These are phyloP conservation scores for Phenacoccus solenopsis DNA, from an alignment of 1,140 invertebrate species.

Conservation along the genomic window DNA sequence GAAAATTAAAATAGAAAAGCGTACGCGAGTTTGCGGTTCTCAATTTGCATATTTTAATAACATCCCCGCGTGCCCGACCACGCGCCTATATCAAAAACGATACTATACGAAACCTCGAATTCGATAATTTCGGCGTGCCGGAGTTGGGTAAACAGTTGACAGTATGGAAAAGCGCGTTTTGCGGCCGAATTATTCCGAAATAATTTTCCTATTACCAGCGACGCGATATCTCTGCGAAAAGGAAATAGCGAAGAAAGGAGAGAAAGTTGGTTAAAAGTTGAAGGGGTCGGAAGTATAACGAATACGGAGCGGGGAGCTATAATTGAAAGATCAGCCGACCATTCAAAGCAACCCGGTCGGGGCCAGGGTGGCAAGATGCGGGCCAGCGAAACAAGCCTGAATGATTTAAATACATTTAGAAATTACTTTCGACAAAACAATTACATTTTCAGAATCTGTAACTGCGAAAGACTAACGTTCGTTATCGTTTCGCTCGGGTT, in stretches of 20 bases:
- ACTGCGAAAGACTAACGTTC: conserved; percentile 16
- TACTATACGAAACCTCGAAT: background rate
- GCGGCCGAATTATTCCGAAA: conserved; percentile 14
- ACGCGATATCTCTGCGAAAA: conserved; percentile 6
- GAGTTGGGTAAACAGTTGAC: conserved; percentile 9
- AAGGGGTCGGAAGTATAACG: conserved; percentile 5
- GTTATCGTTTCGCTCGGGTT: conserved; percentile 7
- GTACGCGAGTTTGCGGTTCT: background rate
- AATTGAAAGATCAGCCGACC: conserved; percentile 14
- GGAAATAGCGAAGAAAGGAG: conserved; percentile 16
- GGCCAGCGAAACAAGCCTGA: conserved; percentile 11
- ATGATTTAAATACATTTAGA: conserved; percentile 16
- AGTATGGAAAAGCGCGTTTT: conserved; percentile 14
- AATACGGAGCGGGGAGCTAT: background rate
- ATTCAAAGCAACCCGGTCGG: conserved; percentile 4
- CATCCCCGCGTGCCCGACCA: too few relatives aligned
- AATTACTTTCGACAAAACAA: conserved; percentile 18
- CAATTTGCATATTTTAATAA: background rate
- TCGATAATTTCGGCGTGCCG: background rate
- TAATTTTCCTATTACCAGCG: conserved; percentile 8
- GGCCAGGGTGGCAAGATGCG: conserved; percentile 10
- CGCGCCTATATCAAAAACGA: background rate
- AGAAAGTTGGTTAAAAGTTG: conserved; percentile 15
- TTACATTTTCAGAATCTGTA: conserved; percentile 17
- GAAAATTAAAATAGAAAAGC: background rate